Conservation (phyloP, 2,888 invertebrate species). For the Harpalus rubripes region DNA sequence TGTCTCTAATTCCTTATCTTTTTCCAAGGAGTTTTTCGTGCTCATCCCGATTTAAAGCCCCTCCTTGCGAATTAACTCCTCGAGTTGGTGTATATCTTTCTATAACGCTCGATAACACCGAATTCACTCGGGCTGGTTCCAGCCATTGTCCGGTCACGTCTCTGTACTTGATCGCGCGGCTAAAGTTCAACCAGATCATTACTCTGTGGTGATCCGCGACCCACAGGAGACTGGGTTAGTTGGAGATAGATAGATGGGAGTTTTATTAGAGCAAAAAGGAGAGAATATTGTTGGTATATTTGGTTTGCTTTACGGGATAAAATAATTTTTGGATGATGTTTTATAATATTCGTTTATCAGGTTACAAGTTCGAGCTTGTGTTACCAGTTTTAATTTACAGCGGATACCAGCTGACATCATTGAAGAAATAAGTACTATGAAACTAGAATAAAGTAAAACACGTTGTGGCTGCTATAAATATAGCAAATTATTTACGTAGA, state of each 20-base stretch:
- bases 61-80: conserved; percentile 1
- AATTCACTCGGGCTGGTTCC: neutral
- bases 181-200: conserved; percentile 40
- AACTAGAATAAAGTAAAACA: too few species aligned
- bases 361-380: too few species aligned
- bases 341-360: too few species aligned
- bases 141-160: conserved; percentile 40
- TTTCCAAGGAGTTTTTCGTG: neutral
- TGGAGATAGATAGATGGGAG: neutral
- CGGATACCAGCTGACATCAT: too few species aligned
- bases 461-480: too few species aligned
- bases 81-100: conserved; percentile 32
- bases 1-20: neutral
- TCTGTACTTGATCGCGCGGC: conserved; percentile 29
- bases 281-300: too few species aligned
- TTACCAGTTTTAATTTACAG: too few species aligned
- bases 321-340: too few species aligned
- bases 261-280: neutral
- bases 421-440: too few species aligned
- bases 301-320: too few species aligned
- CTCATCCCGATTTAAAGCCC: neutral
- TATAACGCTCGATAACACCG: conserved; percentile 29
- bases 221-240: neutral
- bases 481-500: too few species aligned
- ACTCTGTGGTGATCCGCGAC: conserved; percentile 28